phyloP scores from a whole-genome alignment of 2,113 vertebrate genomes.

The Eidolon helvum region DNA sequence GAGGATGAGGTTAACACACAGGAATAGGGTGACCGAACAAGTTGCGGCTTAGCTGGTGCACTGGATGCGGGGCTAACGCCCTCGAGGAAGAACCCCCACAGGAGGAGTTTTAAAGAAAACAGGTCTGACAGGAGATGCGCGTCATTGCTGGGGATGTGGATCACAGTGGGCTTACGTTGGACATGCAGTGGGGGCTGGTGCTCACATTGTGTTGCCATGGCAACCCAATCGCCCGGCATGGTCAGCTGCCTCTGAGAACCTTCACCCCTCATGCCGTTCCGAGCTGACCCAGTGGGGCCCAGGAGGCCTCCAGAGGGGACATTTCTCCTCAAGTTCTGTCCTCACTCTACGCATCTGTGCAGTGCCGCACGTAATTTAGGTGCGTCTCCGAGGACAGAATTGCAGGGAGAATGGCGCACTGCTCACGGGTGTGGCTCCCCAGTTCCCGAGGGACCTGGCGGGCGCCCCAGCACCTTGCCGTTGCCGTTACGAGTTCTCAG shows the following conservation, averaged over 20 bases:
- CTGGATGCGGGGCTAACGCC: fast-evolving
- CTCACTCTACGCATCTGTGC: fast-evolving
- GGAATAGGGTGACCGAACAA: fast-evolving
- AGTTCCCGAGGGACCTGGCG: fast-evolving
- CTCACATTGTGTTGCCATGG: fast-evolving
- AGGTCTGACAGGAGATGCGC: neutral
- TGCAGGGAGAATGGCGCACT: fast-evolving
- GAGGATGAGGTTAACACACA: neutral
- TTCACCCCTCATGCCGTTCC: neutral
- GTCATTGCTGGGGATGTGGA: neutral
- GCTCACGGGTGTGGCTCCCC: neutral
- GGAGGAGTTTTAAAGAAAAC: neutral
- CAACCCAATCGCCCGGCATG: neutral
- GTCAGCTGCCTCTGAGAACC: neutral
- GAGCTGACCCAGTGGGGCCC: neutral
- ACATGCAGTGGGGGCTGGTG: neutral
- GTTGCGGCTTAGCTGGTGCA: fast-evolving
- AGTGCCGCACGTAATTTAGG: fast-evolving
- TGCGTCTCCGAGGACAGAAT: fast-evolving
- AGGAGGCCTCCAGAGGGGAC: neutral
- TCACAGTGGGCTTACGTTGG: neutral
- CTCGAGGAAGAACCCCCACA: fast-evolving
- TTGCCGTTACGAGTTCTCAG: neutral
- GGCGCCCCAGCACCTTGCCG: neutral
- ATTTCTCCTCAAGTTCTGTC: neutral